phyloP scores from a whole-genome alignment of 2,888 invertebrate species.

The Capitulum mitella region DNA sequence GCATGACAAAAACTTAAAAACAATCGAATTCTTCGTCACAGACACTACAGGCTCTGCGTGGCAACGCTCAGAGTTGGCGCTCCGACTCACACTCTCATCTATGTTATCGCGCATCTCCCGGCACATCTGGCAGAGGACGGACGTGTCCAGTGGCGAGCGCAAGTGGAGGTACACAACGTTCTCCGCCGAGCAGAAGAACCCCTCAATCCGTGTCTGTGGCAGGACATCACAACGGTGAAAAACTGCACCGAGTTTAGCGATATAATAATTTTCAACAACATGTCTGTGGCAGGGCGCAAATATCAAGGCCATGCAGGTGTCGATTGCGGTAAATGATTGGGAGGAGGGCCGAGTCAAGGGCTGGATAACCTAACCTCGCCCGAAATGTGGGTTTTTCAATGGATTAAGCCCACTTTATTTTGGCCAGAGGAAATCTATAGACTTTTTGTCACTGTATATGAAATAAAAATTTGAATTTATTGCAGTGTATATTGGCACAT shows the following conservation, averaged over 20 bases:
- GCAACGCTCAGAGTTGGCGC: not conserved
- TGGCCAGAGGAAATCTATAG: too few relatives aligned
- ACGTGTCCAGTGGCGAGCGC: not conserved
- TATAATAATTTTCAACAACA: too few relatives aligned
- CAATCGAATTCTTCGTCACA: too few relatives aligned
- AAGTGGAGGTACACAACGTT: slow-evolving; percentile 3
- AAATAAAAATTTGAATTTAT: not conserved
- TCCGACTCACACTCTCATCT: not conserved
- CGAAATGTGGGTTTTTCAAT: too few relatives aligned
- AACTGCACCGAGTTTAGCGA: not conserved
- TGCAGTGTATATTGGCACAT: too few relatives aligned
- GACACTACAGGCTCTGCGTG: too few relatives aligned
- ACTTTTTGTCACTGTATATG: not conserved
- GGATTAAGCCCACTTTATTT: too few relatives aligned
- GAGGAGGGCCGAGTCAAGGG: too few relatives aligned
- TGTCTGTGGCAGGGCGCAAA: too few relatives aligned
- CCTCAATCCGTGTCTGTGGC: not conserved
- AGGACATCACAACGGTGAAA: not conserved
- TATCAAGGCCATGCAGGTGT: too few relatives aligned
- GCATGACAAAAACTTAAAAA: not conserved
- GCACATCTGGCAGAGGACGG: not conserved
- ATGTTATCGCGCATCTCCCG: not conserved
- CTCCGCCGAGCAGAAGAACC: not conserved
- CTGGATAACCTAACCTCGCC: too few relatives aligned
- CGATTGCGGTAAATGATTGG: too few relatives aligned